Base-by-base conservation (phyloP, 2,113 vertebrate species). In the Myiozetetes cayanensis region DNA sequence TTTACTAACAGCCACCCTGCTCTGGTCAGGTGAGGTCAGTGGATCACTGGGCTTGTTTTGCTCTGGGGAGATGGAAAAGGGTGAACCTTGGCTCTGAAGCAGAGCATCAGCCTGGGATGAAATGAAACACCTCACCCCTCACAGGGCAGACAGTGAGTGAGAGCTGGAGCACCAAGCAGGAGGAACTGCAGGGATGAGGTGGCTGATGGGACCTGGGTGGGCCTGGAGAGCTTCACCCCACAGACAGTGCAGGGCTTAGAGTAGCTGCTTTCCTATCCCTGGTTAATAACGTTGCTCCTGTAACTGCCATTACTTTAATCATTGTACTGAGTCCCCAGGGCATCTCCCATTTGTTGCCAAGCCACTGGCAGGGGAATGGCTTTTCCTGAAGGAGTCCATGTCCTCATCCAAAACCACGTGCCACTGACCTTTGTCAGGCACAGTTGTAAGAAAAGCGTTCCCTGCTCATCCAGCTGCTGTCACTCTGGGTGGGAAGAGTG, bases 401-500 rank as follows among this genome's bases (percentile, higher is more conserved):
- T 37, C 56, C 58, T 71, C 20, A 20, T 39, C 17, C 43, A 52
- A 24, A 30, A 19, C 6, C 35, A 10, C 0, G 14, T 56, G 37
- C 33, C 24, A 2, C 61, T 52, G 80, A 43, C 41, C 66, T 52
- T 74, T 62, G 23, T 21, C 44, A 12, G 33, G 31, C 62, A 12
- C 24, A 1, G 2, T 10, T 4, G 3, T 19, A 18, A 80, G 50
- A 23, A 5, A 25, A 39, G 24, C 10, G 6, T 21, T 12, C 20
- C 43, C 68, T 37, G 49, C 46, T 19, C 14, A 33, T 15, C 37
- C 16, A 11, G 16, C 25, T 5, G 4, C 71, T 50, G 47, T 3
- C 5, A 1, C 18, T 83, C 14, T 10, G 78, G 49, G 14, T 2
- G 35, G 66, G 76, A 23, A 27, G 43, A 31, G 23, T 11, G 9